Base-by-base conservation (phyloP, 2,113 vertebrate species). In the Notothenia rossii region DNA sequence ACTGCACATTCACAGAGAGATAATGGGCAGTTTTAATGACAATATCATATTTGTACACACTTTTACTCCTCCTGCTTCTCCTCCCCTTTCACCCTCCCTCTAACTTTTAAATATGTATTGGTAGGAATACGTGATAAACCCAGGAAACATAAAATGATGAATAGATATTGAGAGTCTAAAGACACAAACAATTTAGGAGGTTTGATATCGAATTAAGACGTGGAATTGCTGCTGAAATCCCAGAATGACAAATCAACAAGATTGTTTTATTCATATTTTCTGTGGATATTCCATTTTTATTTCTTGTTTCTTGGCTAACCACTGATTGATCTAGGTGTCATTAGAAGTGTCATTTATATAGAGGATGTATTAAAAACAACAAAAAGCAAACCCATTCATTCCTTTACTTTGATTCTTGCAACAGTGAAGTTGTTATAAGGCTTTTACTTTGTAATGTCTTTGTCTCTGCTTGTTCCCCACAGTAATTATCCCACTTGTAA, bases 401-500 rank as follows among this genome's bases (percentile, higher is more conserved):
- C 33, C 9, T 66, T 36, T 10, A 1, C 43, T 68, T 81, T 60
- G 7, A 56, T 78, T 53, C 1, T 36, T 48, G 46, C 83, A 63
- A 67, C 48, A 54, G n/a, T 33, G 3, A 40, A 20, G 50, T 66
- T 18, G 3, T 65, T 62, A n/a, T 0, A 40, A 53, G 46, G 22
- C 55, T 75, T 75, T 74, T 63, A 60, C 58, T 74, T 76, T 64
- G 46, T 72, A 75, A 50, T 33, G 0, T 68, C 49, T 54, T 69
- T 76, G n/a, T 36, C 45, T 33, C 15, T 5, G 13, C 40, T 18
- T 18, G 11, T 53, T 55, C 49, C 50, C 43, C 33, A 69, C 56
- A 69, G 56, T 81, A 86, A 91, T 91, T 82, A 89, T 81, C 46
- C 68, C 56, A 49, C 79, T 67, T 79, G 71, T 77, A 83, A 82